Percentiles rank a stretch among this genome's conserved stretches.
These are phyloP conservation scores for Morpho helenor DNA, from an alignment of 2,888 invertebrate species.

Conservation along the genomic window DNA sequence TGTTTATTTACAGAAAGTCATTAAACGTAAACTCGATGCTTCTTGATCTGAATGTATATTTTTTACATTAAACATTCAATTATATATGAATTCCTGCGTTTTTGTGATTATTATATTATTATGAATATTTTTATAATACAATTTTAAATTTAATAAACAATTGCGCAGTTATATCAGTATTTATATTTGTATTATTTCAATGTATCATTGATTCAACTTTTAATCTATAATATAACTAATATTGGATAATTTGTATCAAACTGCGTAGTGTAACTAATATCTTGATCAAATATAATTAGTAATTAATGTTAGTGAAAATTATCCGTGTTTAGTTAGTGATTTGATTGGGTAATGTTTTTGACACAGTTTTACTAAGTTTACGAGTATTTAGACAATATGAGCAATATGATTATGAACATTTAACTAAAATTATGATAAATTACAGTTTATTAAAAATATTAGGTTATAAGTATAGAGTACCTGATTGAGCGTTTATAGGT, in stretches of 20 bases:
- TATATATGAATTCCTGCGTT: background rate
- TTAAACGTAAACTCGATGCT: background rate
- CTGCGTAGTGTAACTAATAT: slow-evolving; percentile 5
- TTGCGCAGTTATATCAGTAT: background rate
- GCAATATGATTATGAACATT: background rate
- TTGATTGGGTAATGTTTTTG: background rate
- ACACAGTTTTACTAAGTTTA: too few species aligned
- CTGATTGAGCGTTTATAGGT: too few species aligned
- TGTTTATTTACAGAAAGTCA: background rate
- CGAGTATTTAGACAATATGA: too few species aligned
- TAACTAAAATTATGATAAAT: background rate
- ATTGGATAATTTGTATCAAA: slow-evolving; percentile 4
- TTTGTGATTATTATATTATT: background rate
- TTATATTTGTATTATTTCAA: too few species aligned
- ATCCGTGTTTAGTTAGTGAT: slow-evolving; percentile 2
- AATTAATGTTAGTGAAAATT: slow-evolving; percentile 8
- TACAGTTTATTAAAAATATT: background rate
- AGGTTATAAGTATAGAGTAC: background rate
- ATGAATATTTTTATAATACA: too few species aligned
- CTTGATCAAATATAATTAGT: slow-evolving; percentile 9
- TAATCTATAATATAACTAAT: background rate
- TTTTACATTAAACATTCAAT: too few species aligned
- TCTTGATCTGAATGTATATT: background rate
- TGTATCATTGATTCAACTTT: too few species aligned
- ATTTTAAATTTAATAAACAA: background rate